Evolutionary conservation across 2,797 vertebrate species (phyloP), one percentile per base, ranked within the genome.

Genomic region (Microchirus variegatus): DNA sequence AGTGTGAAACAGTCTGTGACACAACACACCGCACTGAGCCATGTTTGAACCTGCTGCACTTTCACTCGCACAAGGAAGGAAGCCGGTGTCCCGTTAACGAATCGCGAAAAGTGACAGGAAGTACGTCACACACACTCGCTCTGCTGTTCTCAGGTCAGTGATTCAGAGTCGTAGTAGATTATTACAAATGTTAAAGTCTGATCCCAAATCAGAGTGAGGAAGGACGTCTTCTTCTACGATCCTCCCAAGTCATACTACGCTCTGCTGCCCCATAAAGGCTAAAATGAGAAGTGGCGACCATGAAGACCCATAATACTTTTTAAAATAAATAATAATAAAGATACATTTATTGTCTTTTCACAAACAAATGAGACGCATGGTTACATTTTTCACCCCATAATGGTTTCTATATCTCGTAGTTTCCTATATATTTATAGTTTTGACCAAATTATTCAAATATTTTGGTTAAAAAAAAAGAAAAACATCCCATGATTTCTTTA

Each of bases 41-140:
- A 90, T 91, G 66, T 59, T 40, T 12, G 10, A 9, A 68, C 67
- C 75, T 63, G 58, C 45, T 49, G 56, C 69, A 1, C 12, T 15
- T 15, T 42, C 15, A n/a, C 54, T 15, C 11, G 18, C 4, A 70
- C 53, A 4, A 60, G 80, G 83, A 86, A 87, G 67, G 83, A 86
- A 87, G 67, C 60, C 19, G 51, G 8, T 13, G 0, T 13, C 7
- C 8, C 18, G 78, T 74, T 38, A 63, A 8, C 60, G 22, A 22
- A 22, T 22, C 22, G 22, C 22, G 22, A 5, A 31, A 8, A 31
- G 31, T 31, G 31, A 31, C 31, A 31, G 31, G 31, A 31, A 31
- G 31, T 31, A 31, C 31, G 31, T 31, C 31, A 31, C 31, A 5
- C 31, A 31, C n/a, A n/a, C n/a, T 3, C 14, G 10, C 10, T 26